Percentiles rank a stretch among this genome's conserved stretches.
phyloP scores from a whole-genome alignment of 2,888 invertebrate species.

The Scaptomyza reducta region DNA sequence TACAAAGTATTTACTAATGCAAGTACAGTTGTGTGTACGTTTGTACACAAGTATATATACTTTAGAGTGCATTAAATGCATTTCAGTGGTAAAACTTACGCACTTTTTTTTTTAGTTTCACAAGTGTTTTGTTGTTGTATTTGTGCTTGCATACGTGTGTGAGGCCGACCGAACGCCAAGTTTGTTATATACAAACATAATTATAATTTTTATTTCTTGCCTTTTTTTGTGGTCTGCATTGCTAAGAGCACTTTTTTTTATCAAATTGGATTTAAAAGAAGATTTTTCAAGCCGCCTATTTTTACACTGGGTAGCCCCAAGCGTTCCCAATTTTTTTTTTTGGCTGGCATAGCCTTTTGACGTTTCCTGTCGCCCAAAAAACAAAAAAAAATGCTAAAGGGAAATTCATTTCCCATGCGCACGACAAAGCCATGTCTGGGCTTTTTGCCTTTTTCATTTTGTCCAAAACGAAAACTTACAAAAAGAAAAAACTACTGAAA shows the following conservation, averaged over 20 bases:
- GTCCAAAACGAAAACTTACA: slow-evolving; percentile 54
- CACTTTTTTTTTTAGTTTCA: slow-evolving; percentile 62
- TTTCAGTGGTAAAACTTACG: slow-evolving; percentile 62
- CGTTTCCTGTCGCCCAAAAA: slow-evolving; percentile 74
- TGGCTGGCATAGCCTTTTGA: slow-evolving; percentile 41
- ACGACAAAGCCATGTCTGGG: slow-evolving; percentile 77
- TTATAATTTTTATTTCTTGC: slow-evolving; percentile 47
- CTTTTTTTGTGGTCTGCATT: slow-evolving; percentile 17
- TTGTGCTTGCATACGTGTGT: slow-evolving; percentile 58
- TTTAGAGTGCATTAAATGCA: slow-evolving; percentile 49
- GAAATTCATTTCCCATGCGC: slow-evolving; percentile 77
- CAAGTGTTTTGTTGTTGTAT: slow-evolving; percentile 60
- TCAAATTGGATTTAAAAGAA: slow-evolving; percentile 35
- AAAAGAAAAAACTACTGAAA: slow-evolving; percentile 10
- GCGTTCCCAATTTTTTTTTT: slow-evolving; percentile 10
- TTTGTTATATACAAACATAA: slow-evolving; percentile 47
- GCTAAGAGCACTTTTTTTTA: slow-evolving; percentile 7
- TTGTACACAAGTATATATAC: slow-evolving; percentile 14
- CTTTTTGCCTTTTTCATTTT: slow-evolving; percentile 56
- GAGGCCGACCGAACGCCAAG: slow-evolving; percentile 13
- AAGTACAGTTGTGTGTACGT: slow-evolving; percentile 10
- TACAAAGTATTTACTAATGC: slow-evolving; percentile 24
- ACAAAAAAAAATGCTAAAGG: slow-evolving; percentile 53
- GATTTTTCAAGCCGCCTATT: slow-evolving; percentile 21
- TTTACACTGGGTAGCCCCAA: slow-evolving; percentile 22